A percentile compares a stretch with the other conserved stretches of the same genome.
phyloP scores from a whole-genome alignment of 2,797 vertebrate genomes.

The Picus viridis region DNA sequence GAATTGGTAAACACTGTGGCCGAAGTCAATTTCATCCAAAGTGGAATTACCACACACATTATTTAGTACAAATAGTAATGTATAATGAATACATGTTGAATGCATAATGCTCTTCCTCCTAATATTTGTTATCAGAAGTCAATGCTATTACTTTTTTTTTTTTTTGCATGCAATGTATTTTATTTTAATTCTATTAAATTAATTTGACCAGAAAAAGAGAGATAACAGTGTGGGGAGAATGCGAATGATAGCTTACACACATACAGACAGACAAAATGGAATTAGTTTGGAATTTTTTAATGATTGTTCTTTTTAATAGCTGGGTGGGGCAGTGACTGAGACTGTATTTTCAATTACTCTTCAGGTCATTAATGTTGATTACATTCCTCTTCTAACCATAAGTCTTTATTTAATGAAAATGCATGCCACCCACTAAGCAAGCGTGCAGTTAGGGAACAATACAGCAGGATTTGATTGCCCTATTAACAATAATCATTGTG shows the following conservation, averaged over 20 bases:
- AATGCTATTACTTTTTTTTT: background rate
- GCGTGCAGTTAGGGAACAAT: slow-evolving; percentile 73
- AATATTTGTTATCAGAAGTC: slow-evolving; percentile 10
- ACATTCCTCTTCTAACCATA: slow-evolving; percentile 73
- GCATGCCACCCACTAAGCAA: slow-evolving; percentile 73
- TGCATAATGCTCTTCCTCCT: background rate
- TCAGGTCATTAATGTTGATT: slow-evolving; percentile 78
- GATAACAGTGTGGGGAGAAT: background rate
- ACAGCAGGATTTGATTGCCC: slow-evolving; percentile 74
- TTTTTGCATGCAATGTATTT: slow-evolving; percentile 37
- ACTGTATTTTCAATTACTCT: slow-evolving; percentile 74
- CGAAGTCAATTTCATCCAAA: background rate
- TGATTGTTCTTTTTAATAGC: slow-evolving; percentile 63
- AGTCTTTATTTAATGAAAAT: slow-evolving; percentile 78
- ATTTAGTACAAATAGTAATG: background rate
- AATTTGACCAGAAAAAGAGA: slow-evolving; percentile 27
- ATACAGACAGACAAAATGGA: slow-evolving; percentile 29
- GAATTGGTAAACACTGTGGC: background rate
- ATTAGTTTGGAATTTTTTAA: slow-evolving; percentile 41
- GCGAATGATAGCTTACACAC: slow-evolving; percentile 45
- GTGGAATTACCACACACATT: background rate
- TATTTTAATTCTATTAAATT: slow-evolving; percentile 46
- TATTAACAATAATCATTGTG: slow-evolving; percentile 76
- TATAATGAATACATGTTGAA: slow-evolving; percentile 10
- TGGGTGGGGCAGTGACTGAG: slow-evolving; percentile 55